phyloP scores from a whole-genome alignment of 2,113 vertebrate genomes.

The Microcebus griseorufus region DNA sequence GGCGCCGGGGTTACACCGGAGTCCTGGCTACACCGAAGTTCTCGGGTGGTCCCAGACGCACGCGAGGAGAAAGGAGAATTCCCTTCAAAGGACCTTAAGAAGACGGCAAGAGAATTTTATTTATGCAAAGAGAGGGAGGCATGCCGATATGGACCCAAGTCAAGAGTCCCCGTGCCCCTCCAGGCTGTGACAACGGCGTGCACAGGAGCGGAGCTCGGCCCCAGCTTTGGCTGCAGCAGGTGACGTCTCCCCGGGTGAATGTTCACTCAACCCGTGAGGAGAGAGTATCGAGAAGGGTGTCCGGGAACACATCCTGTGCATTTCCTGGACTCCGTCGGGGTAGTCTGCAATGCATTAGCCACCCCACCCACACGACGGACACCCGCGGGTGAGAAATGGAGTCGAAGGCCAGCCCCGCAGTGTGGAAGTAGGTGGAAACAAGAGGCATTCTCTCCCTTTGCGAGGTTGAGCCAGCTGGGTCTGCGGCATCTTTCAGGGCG shows the following conservation, averaged over 20 bases:
- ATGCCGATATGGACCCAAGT: accelerated
- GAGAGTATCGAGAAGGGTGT: constrained; percentile 31
- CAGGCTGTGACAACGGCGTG: accelerated
- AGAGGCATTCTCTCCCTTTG: background rate
- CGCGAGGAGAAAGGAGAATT: background rate
- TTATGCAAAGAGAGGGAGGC: background rate
- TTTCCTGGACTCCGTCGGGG: constrained; percentile 35
- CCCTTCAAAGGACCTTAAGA: background rate
- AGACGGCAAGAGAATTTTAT: background rate
- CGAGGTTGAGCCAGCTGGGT: background rate
- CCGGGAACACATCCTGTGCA: background rate
- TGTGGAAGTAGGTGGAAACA: no score
- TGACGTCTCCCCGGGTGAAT: background rate
- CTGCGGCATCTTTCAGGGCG: accelerated
- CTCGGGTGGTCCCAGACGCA: accelerated
- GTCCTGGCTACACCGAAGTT: background rate
- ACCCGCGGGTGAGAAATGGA: accelerated
- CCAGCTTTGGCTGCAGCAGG: no score
- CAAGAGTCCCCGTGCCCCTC: accelerated
- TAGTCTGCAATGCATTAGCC: background rate
- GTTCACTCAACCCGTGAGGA: constrained; percentile 12
- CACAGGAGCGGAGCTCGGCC: accelerated
- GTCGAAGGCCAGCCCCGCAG: background rate
- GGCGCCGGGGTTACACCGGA: no score
- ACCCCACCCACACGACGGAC: background rate